Percentiles rank a stretch among this genome's conserved stretches.
Evolutionary conservation across 2,113 vertebrate genomes (phyloP).

Genomic region (Lycaon pictus): DNA sequence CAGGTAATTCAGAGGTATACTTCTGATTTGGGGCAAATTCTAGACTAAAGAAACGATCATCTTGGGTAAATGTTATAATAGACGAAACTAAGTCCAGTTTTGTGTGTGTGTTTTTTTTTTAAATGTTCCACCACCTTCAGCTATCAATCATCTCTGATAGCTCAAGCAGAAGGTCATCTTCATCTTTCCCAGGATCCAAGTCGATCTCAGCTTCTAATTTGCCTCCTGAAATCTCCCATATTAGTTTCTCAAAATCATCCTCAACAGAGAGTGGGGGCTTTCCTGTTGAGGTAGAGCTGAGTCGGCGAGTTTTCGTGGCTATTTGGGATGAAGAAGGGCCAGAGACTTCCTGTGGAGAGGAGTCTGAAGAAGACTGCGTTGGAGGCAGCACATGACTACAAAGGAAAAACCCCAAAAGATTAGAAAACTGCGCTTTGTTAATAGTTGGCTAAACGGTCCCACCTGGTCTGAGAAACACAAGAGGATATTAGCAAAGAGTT

Average conservation of each 20-base stretch:
- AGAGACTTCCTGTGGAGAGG: constrained; percentile 4
- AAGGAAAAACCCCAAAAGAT: constrained; percentile 35
- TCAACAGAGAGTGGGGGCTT: constrained; percentile 85
- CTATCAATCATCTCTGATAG: constrained; percentile 97
- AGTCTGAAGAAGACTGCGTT: constrained; percentile 46
- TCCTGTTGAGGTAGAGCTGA: constrained; percentile 85
- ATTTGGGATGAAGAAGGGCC: constrained; percentile 78
- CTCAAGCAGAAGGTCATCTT: constrained; percentile 96
- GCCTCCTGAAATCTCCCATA: constrained; percentile 96
- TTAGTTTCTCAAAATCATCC: constrained; percentile 96
- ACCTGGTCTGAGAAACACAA: neutral
- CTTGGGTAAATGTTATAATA: constrained; percentile 68
- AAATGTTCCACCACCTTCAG: constrained; percentile 82
- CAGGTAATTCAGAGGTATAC: constrained; percentile 81
- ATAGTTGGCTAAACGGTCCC: neutral
- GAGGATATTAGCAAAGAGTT: neutral
- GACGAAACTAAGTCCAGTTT: constrained; percentile 80
- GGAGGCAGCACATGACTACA: constrained; percentile 74
- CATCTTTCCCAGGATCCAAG: constrained; percentile 93
- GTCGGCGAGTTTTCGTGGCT: constrained; percentile 84
- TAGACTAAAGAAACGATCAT: constrained; percentile 78
- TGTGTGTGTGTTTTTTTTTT: constrained; percentile 17
- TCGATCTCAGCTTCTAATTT: constrained; percentile 93
- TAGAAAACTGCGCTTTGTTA: neutral
- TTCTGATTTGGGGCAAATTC: constrained; percentile 80